phyloP scores from a whole-genome alignment of 2,797 vertebrate genomes.

The Mallotus villosus region DNA sequence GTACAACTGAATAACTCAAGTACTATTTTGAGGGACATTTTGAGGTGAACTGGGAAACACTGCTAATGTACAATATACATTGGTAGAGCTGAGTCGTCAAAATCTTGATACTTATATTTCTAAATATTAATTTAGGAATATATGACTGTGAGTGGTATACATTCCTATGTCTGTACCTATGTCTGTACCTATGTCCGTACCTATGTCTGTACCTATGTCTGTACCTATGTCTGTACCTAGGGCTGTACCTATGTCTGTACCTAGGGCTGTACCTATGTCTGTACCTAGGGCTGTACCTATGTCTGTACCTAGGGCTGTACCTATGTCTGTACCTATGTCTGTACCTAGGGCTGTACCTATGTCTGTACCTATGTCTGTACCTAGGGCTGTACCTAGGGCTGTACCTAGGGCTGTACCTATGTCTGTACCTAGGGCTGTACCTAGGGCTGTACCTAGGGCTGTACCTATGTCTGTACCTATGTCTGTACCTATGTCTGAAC shows the following conservation, averaged over 20 bases:
- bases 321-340: not conserved
- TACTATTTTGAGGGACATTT: constrained; percentile 65
- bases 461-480: not conserved
- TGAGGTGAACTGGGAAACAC: constrained; percentile 56
- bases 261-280: not conserved
- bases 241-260: not conserved
- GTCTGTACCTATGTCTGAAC: no score
- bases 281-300: not conserved
- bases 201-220: not conserved
- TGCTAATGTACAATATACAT: constrained; percentile 41
- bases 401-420: not conserved
- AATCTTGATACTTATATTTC: constrained; percentile 31
- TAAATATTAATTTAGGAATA: not conserved
- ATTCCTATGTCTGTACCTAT: not conserved
- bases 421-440: not conserved
- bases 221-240: not conserved
- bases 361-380: not conserved
- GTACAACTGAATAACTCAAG: constrained; percentile 54
- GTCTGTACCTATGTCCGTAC: no score
- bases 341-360: not conserved
- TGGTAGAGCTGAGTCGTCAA: constrained; percentile 53
- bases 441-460: not conserved
- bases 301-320: not conserved
- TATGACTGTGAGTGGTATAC: not conserved
- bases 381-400: not conserved